phyloP scores from a whole-genome alignment of 2,797 vertebrate species.

The Pygocentrus nattereri region DNA sequence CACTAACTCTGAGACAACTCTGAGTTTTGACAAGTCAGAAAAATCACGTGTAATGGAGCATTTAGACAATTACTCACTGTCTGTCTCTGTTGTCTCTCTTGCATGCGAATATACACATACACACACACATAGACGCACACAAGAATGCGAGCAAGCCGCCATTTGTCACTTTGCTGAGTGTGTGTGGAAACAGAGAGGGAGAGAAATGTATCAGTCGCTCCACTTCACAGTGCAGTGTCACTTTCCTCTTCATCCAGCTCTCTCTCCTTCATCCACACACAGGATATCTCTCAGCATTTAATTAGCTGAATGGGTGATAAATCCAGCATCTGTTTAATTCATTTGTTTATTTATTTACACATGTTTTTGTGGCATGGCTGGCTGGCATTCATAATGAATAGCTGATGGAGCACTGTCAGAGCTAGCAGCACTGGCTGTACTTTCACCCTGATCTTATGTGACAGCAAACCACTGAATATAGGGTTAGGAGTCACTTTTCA shows the following conservation, averaged over 20 bases:
- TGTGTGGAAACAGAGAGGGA: constrained; percentile 35
- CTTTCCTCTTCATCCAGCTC: constrained; percentile 46
- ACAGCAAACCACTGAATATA: background rate
- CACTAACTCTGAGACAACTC: background rate
- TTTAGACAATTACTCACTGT: constrained; percentile 45
- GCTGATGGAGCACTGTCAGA: background rate
- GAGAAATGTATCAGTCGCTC: constrained; percentile 65
- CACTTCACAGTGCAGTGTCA: constrained; percentile 55
- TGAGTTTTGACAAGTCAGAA: constrained; percentile 14
- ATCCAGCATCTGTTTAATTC: constrained; percentile 56
- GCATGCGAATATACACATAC: constrained; percentile 33
- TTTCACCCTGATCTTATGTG: background rate
- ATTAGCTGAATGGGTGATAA: constrained; percentile 81
- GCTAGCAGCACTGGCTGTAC: background rate
- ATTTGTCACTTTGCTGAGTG: constrained; percentile 58
- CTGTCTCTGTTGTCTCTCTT: constrained; percentile 35
- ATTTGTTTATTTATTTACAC: constrained; percentile 71
- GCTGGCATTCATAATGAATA: background rate
- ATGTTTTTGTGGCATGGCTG: constrained; percentile 11
- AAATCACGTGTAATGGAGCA: constrained; percentile 32
- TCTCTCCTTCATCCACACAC: constrained; percentile 46
- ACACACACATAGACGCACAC: constrained; percentile 43
- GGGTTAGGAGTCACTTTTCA: no score
- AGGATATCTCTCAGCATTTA: constrained; percentile 77
- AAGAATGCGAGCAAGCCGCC: constrained; percentile 27